Base-by-base conservation (phyloP, 2,113 vertebrate species). In the Alethe diademata region DNA sequence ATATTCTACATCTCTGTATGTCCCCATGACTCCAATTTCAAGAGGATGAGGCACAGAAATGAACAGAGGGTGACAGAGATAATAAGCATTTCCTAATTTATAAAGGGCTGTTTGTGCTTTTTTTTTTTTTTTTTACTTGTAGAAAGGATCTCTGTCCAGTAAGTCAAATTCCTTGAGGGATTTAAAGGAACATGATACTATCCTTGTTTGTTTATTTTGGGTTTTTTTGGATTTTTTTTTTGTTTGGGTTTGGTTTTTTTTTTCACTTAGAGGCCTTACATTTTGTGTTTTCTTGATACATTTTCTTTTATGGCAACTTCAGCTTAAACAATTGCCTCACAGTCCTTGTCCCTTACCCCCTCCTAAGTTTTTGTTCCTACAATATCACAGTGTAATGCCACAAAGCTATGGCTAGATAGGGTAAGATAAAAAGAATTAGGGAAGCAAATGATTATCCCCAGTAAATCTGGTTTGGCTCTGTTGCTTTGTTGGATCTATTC, bases 141-240 rank as follows among this genome's bases (percentile, higher is more conserved):
- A 92, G 58, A 91, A 93, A 74, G 33, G 38, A 61, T 82, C 47
- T 85, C 71, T 60, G 75, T 88, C 74, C 87, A 70, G 47, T 58
- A 78, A 94, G 60, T 66, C 50, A 66, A 90, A 92, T 94, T 94
- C 87, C 47, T 79, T 91, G 35, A 45, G 50, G 94, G 71, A 93
- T 95, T 95, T 93, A 91, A 78, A 91, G 62, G 62, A 94, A 90
- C 11, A 5, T 69, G 81, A 91, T 88, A 83, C 58, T 65, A 56
- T 14, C 33, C 62, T 35, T 78, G 40, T 40, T 40, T 40, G 40
- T 40, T 14, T 40, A 13, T 35, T 35, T 35, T 12, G 38, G 38
- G 38, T 38, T 38, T 38, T 38, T 40, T 12, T 12, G 40, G 40
- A 5, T 40, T 40, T 40, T 40, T 40, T 40, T 40, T 12, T 40